Evolutionary conservation across 2,113 vertebrate genomes (phyloP).

Genomic region (Columba livia): DNA sequence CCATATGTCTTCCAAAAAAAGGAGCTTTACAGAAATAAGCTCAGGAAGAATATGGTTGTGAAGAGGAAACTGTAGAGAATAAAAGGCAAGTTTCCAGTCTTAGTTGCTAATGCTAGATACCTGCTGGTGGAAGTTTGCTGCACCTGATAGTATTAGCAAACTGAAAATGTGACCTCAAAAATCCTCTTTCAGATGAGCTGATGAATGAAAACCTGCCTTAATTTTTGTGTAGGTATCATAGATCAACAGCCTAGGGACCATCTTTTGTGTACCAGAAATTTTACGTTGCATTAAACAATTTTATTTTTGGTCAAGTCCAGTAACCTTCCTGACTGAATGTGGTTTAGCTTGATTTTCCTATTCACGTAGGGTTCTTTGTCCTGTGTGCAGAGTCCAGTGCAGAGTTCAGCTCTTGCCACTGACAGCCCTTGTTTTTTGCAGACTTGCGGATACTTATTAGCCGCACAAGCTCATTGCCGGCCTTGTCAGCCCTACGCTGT

Average conservation of each 20-base stretch:
- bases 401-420: not conserved
- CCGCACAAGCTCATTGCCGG: not conserved
- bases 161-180: not conserved
- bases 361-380: not conserved
- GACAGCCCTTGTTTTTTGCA: not conserved
- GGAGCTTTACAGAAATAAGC: not conserved
- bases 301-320: not conserved
- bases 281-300: not conserved
- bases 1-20: not conserved
- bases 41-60: not conserved
- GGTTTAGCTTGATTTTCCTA: not conserved
- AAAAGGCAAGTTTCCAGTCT: not conserved
- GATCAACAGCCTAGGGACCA: not conserved
- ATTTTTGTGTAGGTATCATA: not conserved
- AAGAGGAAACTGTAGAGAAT: not conserved
- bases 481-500: not conserved
- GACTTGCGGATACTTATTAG: not conserved
- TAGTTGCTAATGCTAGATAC: not conserved
- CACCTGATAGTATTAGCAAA: not conserved
- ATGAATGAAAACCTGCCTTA: conserved; percentile 24
- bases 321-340: not conserved
- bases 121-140: not conserved
- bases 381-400: not conserved
- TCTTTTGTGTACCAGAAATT: not conserved
- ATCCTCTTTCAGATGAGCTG: not conserved